Base-by-base conservation (phyloP, 2,888 invertebrate species). In the Parnassius mnemosyne region DNA sequence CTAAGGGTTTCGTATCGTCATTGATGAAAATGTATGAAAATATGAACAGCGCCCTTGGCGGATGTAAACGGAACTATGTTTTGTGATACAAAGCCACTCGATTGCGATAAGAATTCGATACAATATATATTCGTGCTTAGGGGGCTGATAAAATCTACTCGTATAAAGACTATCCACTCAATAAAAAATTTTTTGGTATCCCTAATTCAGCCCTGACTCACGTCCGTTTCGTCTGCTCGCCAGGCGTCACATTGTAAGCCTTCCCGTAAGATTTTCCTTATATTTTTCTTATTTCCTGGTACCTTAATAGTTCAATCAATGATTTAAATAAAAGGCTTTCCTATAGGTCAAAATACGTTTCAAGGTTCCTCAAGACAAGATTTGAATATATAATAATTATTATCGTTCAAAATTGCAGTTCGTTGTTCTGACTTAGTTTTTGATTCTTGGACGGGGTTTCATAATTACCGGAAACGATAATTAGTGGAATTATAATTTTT, bases 251-350 rank as follows among this genome's bases (percentile, higher is more conserved):
- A 20, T 34, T 54, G 47, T 13, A 41, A 41, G 50, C 53, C 63
- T 53, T 69, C 70, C 69, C 71, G 64, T 67, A 78, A 75, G 74
- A 74, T 79, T 80, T 80, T 81, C 81, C 80, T 81, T 67, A 70
- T 75, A 61, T 69, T 69, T 77, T 77, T 79, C 79, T 77, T 70
- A 62, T 74, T 78, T 80, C 79, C 79, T 76, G 68, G 71, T 80
- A 75, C 60, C 64, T 68, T 60, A 16, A 50, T 60, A 12, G 49
- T 61, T 46, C 56, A 20, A 42, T 57, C 56, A 16, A 20, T 57
- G 57, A 10, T 34, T 25, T 43, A 41, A 34, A 10, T 16, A 41
- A 46, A 16, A 52, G 20, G 46, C 16, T 54, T 61, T 50, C 46
- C 56, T 56, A 42, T 3, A 20, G 16, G 12, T 42, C 50, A 13